Evolutionary conservation across 1,140 invertebrate species (phyloP), one percentile per base, ranked within the genome.

Genomic region (Dendroctonus ponderosae): DNA sequence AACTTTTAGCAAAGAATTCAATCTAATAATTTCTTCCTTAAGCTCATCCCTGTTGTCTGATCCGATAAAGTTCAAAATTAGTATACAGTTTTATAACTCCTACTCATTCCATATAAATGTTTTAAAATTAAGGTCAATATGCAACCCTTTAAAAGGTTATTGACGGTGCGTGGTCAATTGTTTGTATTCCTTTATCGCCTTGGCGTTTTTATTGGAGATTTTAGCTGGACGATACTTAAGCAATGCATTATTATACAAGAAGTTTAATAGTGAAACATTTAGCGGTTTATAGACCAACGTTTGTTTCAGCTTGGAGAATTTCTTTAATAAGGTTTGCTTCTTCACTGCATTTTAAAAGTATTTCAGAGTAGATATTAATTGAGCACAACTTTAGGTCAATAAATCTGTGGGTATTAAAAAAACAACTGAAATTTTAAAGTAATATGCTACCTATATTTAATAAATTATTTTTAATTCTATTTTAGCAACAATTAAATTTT

Each of bases 161-260:
- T 26, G 26, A 26, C 26, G 26, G 3, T 26, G 1, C 26, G 1
- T 26, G 26, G 26, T 26, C 26, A 26, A 52, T 15, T 60, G 58
- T 60, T 60, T 60, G 58, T 60, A 62, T 62, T 62, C 15, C 41
- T 51, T 62, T 12, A 52, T 60, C 58, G 44, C 58, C 58, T 60
- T 49, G 58, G 15, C 15, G 46, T 46, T 60, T 60, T 60, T 60
- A 60, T 60, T 49, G 58, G 58, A 48, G 26, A 60, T 4, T 60
- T 49, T 12, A 44, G 37, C 56, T 44, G 56, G 39, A 58, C 56
- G 9, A 43, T 39, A 60, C n/a, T 11, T 41, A 42, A 56, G 3
- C 44, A 46, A 11, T 8, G 14, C 50, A 52, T 52, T 7, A 52
- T 15, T 52, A 2, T 52, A n/a, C 7, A 12, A 8, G 11, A n/a